Evolutionary conservation across 2,797 vertebrate genomes (phyloP), one percentile per base, ranked within the genome.

Genomic region (Buphagus erythrorhynchus): DNA sequence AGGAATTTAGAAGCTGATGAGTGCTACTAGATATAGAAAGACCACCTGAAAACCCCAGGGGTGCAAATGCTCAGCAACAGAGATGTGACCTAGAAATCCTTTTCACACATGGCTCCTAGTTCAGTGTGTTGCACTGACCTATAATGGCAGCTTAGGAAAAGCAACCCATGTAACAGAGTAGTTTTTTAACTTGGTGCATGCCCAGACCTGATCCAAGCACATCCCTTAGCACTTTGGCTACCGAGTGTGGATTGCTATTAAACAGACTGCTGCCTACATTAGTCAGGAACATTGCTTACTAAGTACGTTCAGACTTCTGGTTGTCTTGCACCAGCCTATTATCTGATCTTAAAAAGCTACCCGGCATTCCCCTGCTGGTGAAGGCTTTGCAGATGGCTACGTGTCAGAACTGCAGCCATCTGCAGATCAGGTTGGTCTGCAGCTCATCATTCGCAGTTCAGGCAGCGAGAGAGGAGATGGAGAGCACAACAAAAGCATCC

Each of bases 251-350:
- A 86, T 87, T 87, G 92, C 95, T 96, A 31, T 95, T 89, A 94
- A 94, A 88, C 81, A 28, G 7, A 65, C 90, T 92, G 88, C 87
- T 96, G 88, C 91, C 81, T 95, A 65, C 86, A 77, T 88, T 80
- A 94, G 96, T 77, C 84, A 74, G 92, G 91, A 97, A 94, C 95
- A 83, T 93, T 96, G 96, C 94, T 96, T 96, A 96, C 88, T 96
- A 96, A 94, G 95, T 94, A 43, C 51, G 91, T 96, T 96, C 93
- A 92, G 93, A 91, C 87, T 94, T 92, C 84, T 92, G 86, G 90
- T 93, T 94, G 81, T 83, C 89, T 93, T 94, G 87, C 75, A 89
- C 86, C 75, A 75, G 4, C 54, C 75, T 82, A 89, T 96, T 96
- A 95, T 97, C 92, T 97, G 95, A 96, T 97, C 75, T 94, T 77